Base-by-base conservation (phyloP, 2,113 vertebrate genomes). In the Talpa occidentalis region DNA sequence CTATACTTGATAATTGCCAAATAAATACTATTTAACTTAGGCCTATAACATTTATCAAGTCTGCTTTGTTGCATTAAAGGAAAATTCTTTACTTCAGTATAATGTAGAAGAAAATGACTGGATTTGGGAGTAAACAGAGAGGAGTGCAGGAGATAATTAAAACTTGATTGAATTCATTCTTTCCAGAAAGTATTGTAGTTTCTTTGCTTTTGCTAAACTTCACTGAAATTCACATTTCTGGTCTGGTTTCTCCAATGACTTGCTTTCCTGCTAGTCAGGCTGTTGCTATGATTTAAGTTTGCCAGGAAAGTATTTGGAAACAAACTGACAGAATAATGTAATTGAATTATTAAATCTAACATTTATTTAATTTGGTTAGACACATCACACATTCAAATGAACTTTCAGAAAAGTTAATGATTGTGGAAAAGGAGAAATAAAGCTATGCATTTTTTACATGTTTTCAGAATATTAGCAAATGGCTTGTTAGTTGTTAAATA, bases 221-320 rank as follows among this genome's bases (percentile, higher is more conserved):
- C 32, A 26, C n/a, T 88, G 67, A 95, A 66, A 54, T 16, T 81
- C 37, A 92, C 69, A 35, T 96, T 97, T 97, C 7, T 95, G n/a
- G 17, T 62, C 4, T 37, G 1, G 52, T 97, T 96, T 85, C 12
- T 89, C 85, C 90, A 79, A 82, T 94, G 60, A 91, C 89, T 97
- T 96, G 37, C 19, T 83, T 95, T 95, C 62, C 60, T 60, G 77
- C 62, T 49, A 77, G 74, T 26, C 81, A 81, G 17, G 77, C 19
- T 84, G 42, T 82, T 74, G 62, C 54, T 79, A 60, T 81, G 37
- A 83, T 72, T 95, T 87, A 66, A 80, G 44, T 8, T 90, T 80
- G 2, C 15, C 79, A 21, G 26, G 17, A 72, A 66, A 10, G 6
- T 77, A 86, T 82, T 69, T 86, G 37, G n/a, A 52, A 86, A 12